Evolutionary conservation across 2,888 invertebrate species (phyloP), one percentile per base, ranked within the genome.

Genomic region (Troides aeacus): DNA sequence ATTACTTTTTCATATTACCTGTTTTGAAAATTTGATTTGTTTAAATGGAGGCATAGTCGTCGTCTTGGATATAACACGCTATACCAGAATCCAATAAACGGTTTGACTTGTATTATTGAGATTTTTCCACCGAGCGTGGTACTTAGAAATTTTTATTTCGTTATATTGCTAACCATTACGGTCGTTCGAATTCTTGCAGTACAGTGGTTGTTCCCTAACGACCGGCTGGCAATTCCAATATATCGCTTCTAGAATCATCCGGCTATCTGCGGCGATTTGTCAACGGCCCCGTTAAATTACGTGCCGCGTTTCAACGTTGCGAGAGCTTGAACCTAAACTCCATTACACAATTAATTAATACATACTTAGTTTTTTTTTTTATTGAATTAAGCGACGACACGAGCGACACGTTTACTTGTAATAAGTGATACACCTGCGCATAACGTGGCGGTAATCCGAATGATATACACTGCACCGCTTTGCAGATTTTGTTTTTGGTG

Each of bases 141-240:
- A 65, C 65, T 62, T 65, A 61, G 46, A 58, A n/a, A 46, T 65
- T 63, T 69, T 61, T 69, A 64, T 67, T 68, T 62, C 63, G 50
- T 67, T 67, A 70, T 61, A 70, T 61, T 72, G 71, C 72, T 66
- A 68, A 64, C 72, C 73, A 75, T 80, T 77, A 79, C 76, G 77
- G 73, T 71, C 64, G 73, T 70, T 76, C 76, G 74, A 79, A 79
- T 73, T 73, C 73, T 72, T 66, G 8, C 62, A 70, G 66, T 58
- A 36, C 62, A 65, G 66, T 53, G 66, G 66, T 73, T 72, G 70
- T 74, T 69, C 74, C 75, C 75, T 83, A 84, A 87, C 83, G 85
- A 83, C 80, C 79, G 82, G 74, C 84, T 81, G 83, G 77, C 79
- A 80, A 84, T 85, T 82, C 81, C 81, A 83, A 84, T 85, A 81